Percentiles rank a stretch among this genome's conserved stretches.
phyloP scores from a whole-genome alignment of 2,888 invertebrate genomes.

The Ophraella communa region DNA sequence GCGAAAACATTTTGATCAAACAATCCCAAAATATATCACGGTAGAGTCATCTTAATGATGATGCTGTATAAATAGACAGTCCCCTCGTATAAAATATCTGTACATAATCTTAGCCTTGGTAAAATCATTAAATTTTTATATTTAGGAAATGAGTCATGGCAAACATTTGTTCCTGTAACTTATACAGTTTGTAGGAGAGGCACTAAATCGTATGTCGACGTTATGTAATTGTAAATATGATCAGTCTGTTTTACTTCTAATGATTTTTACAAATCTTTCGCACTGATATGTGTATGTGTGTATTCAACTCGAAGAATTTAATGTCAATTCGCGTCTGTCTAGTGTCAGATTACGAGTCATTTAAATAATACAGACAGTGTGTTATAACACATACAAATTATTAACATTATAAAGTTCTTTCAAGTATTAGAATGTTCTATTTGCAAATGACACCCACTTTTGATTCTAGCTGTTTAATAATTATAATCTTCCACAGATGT shows the following conservation, averaged over 20 bases:
- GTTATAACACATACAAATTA: background rate
- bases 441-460: too few relatives aligned
- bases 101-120: conserved; percentile 28
- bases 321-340: background rate
- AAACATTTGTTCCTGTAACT: conserved; percentile 18
- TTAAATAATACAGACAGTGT: background rate
- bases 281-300: background rate
- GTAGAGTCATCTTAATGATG: too few relatives aligned
- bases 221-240: background rate
- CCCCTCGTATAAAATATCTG: background rate
- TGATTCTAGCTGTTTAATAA: background rate
- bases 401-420: background rate
- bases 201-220: background rate
- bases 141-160: conserved; percentile 30
- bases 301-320: background rate
- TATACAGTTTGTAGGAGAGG: conserved; percentile 2
- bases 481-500: too few relatives aligned
- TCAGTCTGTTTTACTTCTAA: background rate
- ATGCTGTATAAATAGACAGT: background rate
- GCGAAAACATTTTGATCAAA: too few relatives aligned
- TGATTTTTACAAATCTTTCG: background rate
- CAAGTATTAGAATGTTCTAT: too few relatives aligned
- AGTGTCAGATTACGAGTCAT: background rate
- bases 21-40: too few relatives aligned
- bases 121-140: conserved; percentile 32